These are phyloP conservation scores for Macroteleia sp. DNA, from an alignment of 2,888 invertebrate genomes.

Conservation along the genomic window DNA sequence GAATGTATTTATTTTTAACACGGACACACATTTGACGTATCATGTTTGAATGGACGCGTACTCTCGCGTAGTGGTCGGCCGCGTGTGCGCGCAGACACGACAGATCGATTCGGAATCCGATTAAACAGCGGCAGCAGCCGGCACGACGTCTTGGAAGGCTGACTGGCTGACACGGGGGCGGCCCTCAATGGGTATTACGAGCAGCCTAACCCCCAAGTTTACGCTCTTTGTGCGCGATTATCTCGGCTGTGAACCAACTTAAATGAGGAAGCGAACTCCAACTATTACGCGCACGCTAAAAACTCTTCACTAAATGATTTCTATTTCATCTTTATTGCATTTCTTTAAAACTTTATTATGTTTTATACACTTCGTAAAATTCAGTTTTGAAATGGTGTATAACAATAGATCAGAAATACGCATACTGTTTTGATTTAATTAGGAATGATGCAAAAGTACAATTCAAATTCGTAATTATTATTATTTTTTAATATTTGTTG, in stretches of 20 bases:
- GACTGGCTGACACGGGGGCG: slow-evolving; percentile 49
- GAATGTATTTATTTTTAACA: no score
- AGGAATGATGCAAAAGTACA: no score
- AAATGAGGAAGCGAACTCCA: slow-evolving; percentile 42
- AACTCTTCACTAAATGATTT: no score
- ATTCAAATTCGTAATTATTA: no score
- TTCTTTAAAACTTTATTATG: no score
- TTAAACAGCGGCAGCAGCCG: slow-evolving; percentile 49
- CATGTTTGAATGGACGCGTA: slow-evolving; percentile 37
- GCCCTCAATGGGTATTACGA: slow-evolving; percentile 44
- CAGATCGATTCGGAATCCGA: slow-evolving; percentile 58
- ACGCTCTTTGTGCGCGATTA: slow-evolving; percentile 53
- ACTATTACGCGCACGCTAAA: no score
- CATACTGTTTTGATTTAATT: no score
- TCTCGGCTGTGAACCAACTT: slow-evolving; percentile 35
- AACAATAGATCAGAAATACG: no score
- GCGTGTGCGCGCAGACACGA: slow-evolving; percentile 51
- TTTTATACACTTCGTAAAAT: no score
- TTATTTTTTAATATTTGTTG: no score
- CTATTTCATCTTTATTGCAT: no score
- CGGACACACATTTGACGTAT: background rate
- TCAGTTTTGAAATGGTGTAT: no score
- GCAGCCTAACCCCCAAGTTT: slow-evolving; percentile 32
- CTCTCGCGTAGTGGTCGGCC: slow-evolving; percentile 2
- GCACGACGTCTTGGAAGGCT: slow-evolving; percentile 46